Evolutionary conservation across 1,140 invertebrate species (phyloP), one percentile per base, ranked within the genome.

Genomic region (Lordiphosa mommai): DNA sequence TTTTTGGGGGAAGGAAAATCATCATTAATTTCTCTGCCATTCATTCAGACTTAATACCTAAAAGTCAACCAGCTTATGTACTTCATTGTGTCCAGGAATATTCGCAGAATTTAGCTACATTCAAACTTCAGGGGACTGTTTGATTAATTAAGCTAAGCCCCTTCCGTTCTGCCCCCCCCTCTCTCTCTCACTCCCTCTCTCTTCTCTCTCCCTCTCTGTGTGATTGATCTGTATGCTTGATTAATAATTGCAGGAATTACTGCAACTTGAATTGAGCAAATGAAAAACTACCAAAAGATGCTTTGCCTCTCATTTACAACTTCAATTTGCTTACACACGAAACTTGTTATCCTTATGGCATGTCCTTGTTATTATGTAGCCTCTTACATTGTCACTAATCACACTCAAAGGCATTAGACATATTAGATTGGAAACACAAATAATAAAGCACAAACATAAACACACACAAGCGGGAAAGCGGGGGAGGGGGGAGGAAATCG

Each of bases 361-460:
- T 6, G 29, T 41, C 53, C 55, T 46, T 69, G 65, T 61, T 53
- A 69, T 61, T 61, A 69, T 16, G 33, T 12, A 44, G 49, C 37
- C 49, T 55, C 13, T 41, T 30, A 43, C 55, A 61, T 72, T 61
- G 50, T 64, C 55, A 52, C 70, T 74, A 65, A 70, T 70, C 65
- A 74, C 60, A 65, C 71, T 76, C 72, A 69, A 52, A 65, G 72
- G 65, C 65, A 70, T 57, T 60, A 58, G 48, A 63, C 52, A 72
- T 56, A 68, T 68, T 68, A 49, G 58, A 70, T 70, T 63, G 66
- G 49, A 70, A 70, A 56, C 17, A 63, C 71, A 66, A 57, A 65
- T 65, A 65, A 55, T 49, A 70, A 56, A 47, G 56, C 57, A 66
- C 38, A 50, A 30, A 40, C 52, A 44, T 30, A 49, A 29, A 56